Conservation (phyloP, 2,797 vertebrate species). For the Sebastes trivittatus region DNA sequence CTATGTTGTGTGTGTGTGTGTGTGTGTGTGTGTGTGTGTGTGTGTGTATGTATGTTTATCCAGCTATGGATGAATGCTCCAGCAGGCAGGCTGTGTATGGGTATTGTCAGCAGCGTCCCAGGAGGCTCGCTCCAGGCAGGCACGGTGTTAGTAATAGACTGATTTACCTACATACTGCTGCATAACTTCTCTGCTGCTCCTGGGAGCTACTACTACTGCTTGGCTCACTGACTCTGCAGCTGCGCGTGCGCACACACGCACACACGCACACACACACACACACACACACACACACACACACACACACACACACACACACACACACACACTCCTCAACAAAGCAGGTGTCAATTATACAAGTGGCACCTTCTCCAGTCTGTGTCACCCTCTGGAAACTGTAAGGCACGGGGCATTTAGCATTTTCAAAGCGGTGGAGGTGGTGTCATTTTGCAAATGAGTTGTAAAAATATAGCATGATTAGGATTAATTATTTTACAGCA, state of each 20-base stretch:
- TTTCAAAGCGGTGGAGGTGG: conserved; percentile 17
- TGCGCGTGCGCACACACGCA: not conserved
- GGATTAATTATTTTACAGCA: conserved; percentile 38
- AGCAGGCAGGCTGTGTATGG: conserved; percentile 56
- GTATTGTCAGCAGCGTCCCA: conserved; percentile 66
- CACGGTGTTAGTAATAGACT: conserved; percentile 65
- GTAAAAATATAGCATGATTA: conserved; percentile 22
- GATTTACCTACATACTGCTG: conserved; percentile 70
- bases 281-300: not conserved
- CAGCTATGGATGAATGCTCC: conserved; percentile 60
- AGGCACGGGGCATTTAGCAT: conserved; percentile 11
- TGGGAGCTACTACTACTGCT: conserved; percentile 41
- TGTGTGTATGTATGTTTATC: conserved; percentile 50
- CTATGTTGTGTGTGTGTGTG: conserved; percentile 1
- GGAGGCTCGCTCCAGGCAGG: conserved; percentile 57
- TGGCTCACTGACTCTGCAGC: conserved; percentile 48
- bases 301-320: not conserved
- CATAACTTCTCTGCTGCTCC: conserved; percentile 55
- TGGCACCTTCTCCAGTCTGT: conserved; percentile 43
- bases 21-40: not conserved
- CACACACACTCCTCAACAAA: conserved; percentile 27
- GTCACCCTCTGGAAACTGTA: conserved; percentile 32
- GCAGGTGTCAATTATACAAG: conserved; percentile 57
- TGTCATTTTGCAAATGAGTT: conserved; percentile 29
- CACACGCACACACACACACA: not conserved